Evolutionary conservation across 2,888 invertebrate genomes (phyloP), one percentile per base, ranked within the genome.

Genomic region (Micoletzkya japonica): DNA sequence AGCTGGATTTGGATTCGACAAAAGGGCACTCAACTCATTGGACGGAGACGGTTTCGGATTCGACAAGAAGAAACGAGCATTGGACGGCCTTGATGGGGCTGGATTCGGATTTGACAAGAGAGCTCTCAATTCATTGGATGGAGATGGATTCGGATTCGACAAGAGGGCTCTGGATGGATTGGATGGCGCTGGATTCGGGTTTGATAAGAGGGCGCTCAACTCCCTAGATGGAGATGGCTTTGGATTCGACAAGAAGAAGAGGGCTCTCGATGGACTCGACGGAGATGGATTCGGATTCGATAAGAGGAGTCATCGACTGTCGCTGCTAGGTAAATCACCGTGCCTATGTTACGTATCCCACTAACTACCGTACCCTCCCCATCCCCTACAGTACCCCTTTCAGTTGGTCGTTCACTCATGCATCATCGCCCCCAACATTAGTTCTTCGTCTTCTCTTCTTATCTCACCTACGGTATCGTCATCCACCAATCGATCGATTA

Each of bases 41-140:
- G 63, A 63, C 30, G 63, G 63, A 2, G 63, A 63, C 34, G 63
- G 63, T 36, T 63, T 63, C 63, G 63, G 63, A n/a, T 63, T 63
- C 63, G 36, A 63, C 34, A 63, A 63, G 50, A n/a, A n/a, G n/a
- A n/a, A n/a, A n/a, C 63, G 63, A 24, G 63, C 63, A 20, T 34
- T 63, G 4, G 63, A 63, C 34, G 63, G 63, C 2, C 50, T 63
- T 26, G 63, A 63, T 50, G 63, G 63, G 14, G 63, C 32, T n/a
- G 63, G 63, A 10, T 63, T 63, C 34, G 63, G 63, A 30, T 63
- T 63, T 50, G 34, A 63, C 24, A 63, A 63, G 50, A 24, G 63
- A 50, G 63, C 63, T 6, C 63, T 63, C 4, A 50, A 63, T 26
- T 30, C 32, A 2, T 36, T 63, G n/a, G 63, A 63, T 26, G 63